A percentile compares a stretch with the other conserved stretches of the same genome.
These are phyloP conservation scores for Laticauda colubrina DNA, from an alignment of 2,113 vertebrate genomes.

Conservation along the genomic window DNA sequence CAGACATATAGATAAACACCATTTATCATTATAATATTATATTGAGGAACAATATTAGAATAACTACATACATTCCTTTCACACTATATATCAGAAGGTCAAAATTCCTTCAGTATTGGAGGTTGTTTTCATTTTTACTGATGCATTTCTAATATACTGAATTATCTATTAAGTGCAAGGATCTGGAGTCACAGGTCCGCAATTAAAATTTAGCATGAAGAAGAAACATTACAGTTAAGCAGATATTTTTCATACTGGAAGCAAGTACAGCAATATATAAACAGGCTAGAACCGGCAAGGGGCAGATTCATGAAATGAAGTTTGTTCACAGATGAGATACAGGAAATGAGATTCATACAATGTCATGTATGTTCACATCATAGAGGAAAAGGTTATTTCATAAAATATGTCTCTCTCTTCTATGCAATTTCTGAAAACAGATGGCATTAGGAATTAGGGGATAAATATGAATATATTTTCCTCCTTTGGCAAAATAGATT, in stretches of 20 bases:
- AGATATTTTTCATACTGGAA: slow-evolving; percentile 66
- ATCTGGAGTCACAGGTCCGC: slow-evolving; percentile 67
- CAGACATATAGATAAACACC: slow-evolving; percentile 57
- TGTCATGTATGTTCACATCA: background rate
- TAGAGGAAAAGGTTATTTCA: background rate
- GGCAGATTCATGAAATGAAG: slow-evolving; percentile 7
- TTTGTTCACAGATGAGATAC: slow-evolving; percentile 30
- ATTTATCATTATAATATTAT: slow-evolving; percentile 45
- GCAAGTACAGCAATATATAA: slow-evolving; percentile 65
- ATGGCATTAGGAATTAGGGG: fast-evolving
- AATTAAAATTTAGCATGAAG: slow-evolving; percentile 60
- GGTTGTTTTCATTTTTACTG: slow-evolving; percentile 33
- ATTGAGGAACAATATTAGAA: slow-evolving; percentile 59
- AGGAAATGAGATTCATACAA: background rate
- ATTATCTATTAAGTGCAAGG: slow-evolving; percentile 77
- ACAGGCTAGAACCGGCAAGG: slow-evolving; percentile 60
- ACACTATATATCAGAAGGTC: slow-evolving; percentile 52
- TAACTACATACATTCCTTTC: slow-evolving; percentile 55
- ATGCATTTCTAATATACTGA: slow-evolving; percentile 67
- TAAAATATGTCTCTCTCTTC: background rate
- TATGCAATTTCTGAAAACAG: background rate
- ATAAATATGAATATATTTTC: background rate
- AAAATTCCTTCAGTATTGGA: slow-evolving; percentile 28
- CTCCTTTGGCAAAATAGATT: background rate
- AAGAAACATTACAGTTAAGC: slow-evolving; percentile 65